phyloP scores from a whole-genome alignment of 53 echinoderm and acorn worm genomes.

The Pentamera pediparva region DNA sequence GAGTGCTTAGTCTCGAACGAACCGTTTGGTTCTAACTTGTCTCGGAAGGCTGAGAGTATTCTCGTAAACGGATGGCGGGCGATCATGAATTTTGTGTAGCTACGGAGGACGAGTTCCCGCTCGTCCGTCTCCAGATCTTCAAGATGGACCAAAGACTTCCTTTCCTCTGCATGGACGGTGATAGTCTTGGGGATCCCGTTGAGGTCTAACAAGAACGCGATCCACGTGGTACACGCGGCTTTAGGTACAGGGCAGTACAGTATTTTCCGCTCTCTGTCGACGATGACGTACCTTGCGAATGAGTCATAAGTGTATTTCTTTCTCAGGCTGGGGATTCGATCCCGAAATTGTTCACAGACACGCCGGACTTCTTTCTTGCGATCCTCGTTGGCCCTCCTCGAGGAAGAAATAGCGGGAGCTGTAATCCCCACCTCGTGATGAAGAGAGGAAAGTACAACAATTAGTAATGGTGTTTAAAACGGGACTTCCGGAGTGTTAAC shows the following conservation, averaged over 20 bases:
- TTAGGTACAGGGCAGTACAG: conserved; percentile 13
- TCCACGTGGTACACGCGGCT: conserved; percentile 12
- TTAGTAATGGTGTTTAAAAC: too few relatives aligned
- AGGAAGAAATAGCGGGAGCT: too few relatives aligned
- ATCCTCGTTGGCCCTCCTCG: too few relatives aligned
- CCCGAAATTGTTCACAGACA: too few relatives aligned
- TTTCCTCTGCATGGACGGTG: neutral
- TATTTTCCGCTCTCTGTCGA: neutral
- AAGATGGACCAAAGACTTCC: neutral
- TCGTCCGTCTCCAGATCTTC: neutral
- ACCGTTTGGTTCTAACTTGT: conserved; percentile 26
- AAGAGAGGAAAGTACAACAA: too few relatives aligned
- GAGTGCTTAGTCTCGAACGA: neutral
- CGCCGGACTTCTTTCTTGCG: too few relatives aligned
- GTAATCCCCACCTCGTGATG: too few relatives aligned
- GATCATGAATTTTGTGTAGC: conserved; percentile 8
- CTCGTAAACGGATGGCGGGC: conserved; percentile 26
- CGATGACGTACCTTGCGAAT: too few relatives aligned
- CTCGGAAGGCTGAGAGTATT: conserved; percentile 16
- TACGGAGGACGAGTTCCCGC: neutral
- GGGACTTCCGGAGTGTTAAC: too few relatives aligned
- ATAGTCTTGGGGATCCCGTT: neutral
- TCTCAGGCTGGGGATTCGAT: too few relatives aligned
- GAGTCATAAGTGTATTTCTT: too few relatives aligned
- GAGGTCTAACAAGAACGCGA: neutral